These are phyloP conservation scores for Lasiurus borealis DNA, from an alignment of 2,113 vertebrate genomes.

Conservation along the genomic window DNA sequence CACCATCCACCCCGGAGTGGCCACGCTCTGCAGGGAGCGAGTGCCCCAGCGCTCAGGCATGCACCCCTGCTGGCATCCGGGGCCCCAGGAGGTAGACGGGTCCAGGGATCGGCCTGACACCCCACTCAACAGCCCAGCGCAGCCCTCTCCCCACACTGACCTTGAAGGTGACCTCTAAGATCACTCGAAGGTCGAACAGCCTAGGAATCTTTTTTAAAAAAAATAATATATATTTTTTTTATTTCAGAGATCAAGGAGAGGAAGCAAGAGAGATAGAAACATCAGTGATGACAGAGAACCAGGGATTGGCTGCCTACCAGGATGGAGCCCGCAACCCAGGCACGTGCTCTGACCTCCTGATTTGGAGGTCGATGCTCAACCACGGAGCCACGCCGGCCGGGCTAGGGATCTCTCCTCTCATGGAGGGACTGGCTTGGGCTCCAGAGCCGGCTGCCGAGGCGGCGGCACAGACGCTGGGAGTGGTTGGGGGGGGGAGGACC, in stretches of 20 bases:
- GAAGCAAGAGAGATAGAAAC: too few relatives aligned
- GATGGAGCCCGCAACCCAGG: too few relatives aligned
- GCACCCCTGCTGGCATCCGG: too few relatives aligned
- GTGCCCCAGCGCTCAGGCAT: background rate
- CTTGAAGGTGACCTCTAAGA: background rate
- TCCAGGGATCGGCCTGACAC: background rate
- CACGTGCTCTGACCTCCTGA: too few relatives aligned
- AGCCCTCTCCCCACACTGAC: background rate
- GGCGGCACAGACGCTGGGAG: rapidly evolving
- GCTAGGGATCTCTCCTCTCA: background rate
- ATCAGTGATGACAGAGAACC: too few relatives aligned
- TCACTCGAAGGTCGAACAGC: background rate
- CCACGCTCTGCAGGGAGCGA: background rate
- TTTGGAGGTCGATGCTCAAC: too few relatives aligned
- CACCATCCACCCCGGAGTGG: too few relatives aligned
- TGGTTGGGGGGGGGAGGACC: too few relatives aligned
- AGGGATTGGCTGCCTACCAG: too few relatives aligned
- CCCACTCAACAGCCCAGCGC: background rate
- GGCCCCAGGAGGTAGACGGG: background rate
- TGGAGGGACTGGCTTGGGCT: background rate
- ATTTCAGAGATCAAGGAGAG: too few relatives aligned
- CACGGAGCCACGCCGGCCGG: too few relatives aligned
- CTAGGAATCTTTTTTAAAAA: background rate
- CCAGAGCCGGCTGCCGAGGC: background rate
- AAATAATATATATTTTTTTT: too few relatives aligned